phyloP scores from a whole-genome alignment of 2,113 vertebrate species.

The Rhea americana region DNA sequence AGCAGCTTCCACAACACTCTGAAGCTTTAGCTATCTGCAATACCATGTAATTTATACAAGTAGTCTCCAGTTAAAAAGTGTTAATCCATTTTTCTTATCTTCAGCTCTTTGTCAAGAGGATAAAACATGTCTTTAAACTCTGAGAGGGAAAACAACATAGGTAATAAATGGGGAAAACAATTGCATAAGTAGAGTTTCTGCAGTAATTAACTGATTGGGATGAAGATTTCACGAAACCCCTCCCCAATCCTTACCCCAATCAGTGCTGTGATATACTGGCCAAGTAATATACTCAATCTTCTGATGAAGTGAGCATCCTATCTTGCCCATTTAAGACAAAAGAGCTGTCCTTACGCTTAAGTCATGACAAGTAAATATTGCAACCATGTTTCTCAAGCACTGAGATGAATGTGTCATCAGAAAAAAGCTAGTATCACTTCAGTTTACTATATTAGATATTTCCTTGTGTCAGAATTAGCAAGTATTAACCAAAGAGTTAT shows the following conservation, averaged over 20 bases:
- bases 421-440: background rate
- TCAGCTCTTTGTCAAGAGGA: conserved; percentile 37
- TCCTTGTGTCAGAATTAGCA: background rate
- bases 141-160: background rate
- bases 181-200: background rate
- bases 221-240: background rate
- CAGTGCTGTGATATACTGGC: background rate
- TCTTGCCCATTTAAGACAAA: background rate
- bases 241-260: background rate
- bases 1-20: background rate
- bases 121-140: conserved; percentile 44
- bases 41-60: background rate
- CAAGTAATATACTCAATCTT: background rate
- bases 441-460: background rate
- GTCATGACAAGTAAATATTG: background rate
- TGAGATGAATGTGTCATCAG: background rate
- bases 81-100: conserved; percentile 26
- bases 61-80: background rate
- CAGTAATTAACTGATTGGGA: background rate
- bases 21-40: background rate
- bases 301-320: background rate
- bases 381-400: background rate
- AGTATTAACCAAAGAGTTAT: background rate
- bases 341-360: background rate
- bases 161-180: background rate